Conservation (phyloP, 30 jellyfish, hydroid and myxozoan species). For the Pelagia noctiluca region DNA sequence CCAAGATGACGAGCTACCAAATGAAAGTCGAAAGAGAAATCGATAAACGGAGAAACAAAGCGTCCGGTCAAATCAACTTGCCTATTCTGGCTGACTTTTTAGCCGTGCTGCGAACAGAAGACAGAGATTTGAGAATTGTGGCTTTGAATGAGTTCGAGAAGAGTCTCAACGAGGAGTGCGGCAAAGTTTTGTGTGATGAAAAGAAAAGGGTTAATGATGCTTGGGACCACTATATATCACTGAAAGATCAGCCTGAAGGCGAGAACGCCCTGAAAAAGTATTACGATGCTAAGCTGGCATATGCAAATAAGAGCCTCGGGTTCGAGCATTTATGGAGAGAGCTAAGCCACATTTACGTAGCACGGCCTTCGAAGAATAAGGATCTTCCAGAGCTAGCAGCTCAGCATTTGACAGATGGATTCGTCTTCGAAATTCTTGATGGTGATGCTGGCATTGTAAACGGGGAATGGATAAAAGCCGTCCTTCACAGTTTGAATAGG, state of each 20-base stretch:
- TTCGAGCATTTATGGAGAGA: too few relatives aligned
- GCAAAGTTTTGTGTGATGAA: not conserved
- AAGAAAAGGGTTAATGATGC: not conserved
- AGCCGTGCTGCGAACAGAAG: not conserved
- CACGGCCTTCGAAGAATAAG: not conserved
- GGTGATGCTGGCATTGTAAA: conserved; percentile 1
- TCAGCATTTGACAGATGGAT: not conserved
- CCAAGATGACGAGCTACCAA: not conserved
- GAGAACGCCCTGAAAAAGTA: not conserved
- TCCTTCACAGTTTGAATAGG: not conserved
- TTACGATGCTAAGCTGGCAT: too few relatives aligned
- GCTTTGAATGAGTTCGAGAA: not conserved
- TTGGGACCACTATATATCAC: not conserved
- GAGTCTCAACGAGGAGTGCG: not conserved
- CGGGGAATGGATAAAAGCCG: too few relatives aligned
- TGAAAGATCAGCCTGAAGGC: not conserved
- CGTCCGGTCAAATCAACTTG: not conserved
- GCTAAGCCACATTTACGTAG: not conserved
- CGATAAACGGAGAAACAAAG: not conserved
- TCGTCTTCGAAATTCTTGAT: not conserved
- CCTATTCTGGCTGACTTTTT: not conserved
- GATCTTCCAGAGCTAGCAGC: not conserved
- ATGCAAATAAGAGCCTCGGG: not conserved
- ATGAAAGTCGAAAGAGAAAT: not conserved
- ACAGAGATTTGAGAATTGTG: not conserved